A percentile compares a stretch with the other conserved stretches of the same genome.
Evolutionary conservation across 2,113 vertebrate genomes (phyloP).

Genomic region (Dicrurus megarhynchus): DNA sequence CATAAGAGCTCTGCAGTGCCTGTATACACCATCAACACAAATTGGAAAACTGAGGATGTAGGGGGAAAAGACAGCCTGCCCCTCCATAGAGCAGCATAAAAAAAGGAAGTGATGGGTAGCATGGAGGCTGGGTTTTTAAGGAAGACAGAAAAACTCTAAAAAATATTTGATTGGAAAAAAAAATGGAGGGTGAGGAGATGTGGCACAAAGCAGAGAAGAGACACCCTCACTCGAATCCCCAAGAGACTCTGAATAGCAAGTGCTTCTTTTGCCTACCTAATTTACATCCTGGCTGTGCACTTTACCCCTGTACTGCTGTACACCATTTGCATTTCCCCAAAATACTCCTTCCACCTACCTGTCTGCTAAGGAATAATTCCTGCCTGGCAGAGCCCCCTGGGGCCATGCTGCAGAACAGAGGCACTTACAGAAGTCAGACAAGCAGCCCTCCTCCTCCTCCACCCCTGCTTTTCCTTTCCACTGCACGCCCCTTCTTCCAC

Average conservation of each 20-base stretch:
- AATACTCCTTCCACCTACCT: not conserved
- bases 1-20: not conserved
- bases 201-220: not conserved
- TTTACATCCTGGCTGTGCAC: not conserved
- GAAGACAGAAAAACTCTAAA: not conserved
- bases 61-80: not conserved
- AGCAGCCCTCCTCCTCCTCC: not conserved
- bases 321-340: not conserved
- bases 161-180: fast-evolving
- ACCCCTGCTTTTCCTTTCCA: not conserved
- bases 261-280: not conserved
- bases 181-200: too few species aligned
- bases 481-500: not conserved
- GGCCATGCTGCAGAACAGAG: not conserved
- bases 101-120: not conserved
- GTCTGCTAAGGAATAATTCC: not conserved
- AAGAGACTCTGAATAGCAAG: not conserved
- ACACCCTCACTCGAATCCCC: not conserved
- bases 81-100: not conserved
- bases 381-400: not conserved
- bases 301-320: not conserved
- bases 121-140: not conserved
- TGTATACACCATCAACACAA: not conserved
- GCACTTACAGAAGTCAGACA: not conserved
- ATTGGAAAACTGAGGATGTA: not conserved